A percentile compares a stretch with the other conserved stretches of the same genome.
Evolutionary conservation across 2,797 vertebrate genomes (phyloP).

Genomic region (Coranthus polyacanthus): DNA sequence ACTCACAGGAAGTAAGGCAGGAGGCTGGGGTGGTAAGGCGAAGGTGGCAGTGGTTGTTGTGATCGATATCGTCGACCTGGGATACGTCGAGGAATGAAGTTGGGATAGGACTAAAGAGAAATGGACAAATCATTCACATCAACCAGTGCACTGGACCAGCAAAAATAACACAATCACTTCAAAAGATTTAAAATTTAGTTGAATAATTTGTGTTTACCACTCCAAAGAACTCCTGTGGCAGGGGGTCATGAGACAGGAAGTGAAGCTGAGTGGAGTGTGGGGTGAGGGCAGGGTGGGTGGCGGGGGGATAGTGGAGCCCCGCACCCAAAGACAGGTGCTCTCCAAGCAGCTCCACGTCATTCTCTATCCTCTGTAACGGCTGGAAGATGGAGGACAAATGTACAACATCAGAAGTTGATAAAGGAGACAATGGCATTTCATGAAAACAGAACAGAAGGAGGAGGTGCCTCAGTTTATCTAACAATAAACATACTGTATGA

Average conservation of each 20-base stretch:
- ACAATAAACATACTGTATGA: no score
- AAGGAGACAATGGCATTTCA: neutral
- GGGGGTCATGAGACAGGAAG: constrained; percentile 94
- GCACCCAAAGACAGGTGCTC: constrained; percentile 95
- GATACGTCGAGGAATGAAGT: constrained; percentile 96
- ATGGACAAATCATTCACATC: constrained; percentile 20
- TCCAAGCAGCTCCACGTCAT: constrained; percentile 96
- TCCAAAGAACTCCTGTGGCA: constrained; percentile 96
- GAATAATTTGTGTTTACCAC: constrained; percentile 86
- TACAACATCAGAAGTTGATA: neutral
- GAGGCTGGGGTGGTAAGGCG: constrained; percentile 97
- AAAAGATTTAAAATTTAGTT: neutral
- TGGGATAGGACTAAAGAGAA: constrained; percentile 90
- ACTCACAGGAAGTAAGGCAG: constrained; percentile 99
- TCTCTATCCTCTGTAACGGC: constrained; percentile 98
- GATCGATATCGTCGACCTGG: constrained; percentile 94
- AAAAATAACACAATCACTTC: neutral
- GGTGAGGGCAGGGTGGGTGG: constrained; percentile 88
- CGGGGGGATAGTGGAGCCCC: constrained; percentile 92
- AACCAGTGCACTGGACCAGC: no score
- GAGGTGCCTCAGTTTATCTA: neutral
- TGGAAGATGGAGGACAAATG: constrained; percentile 55
- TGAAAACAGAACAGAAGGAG: neutral
- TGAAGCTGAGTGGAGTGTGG: constrained; percentile 93
- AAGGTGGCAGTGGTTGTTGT: constrained; percentile 94